These are phyloP conservation scores for Stenodera caucasica DNA, from an alignment of 2,888 invertebrate species.

Conservation along the genomic window DNA sequence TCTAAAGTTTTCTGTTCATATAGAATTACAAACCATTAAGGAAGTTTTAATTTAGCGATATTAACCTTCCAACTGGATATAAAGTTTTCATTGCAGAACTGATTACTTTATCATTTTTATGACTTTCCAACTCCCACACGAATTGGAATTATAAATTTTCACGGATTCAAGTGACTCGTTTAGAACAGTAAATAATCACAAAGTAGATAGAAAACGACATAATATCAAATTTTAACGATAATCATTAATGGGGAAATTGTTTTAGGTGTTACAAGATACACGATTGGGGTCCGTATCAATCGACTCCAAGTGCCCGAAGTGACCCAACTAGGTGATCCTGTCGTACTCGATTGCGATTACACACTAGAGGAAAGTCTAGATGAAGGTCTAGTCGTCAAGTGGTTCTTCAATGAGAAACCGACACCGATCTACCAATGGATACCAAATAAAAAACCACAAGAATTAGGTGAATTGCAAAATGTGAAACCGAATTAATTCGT, in stretches of 20 bases:
- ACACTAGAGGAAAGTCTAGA: conserved; percentile 49
- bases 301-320: conserved; percentile 53
- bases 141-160: conserved; percentile 15
- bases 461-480: conserved; percentile 50
- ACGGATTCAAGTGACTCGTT: not conserved
- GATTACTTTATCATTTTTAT: conserved; percentile 43
- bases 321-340: conserved; percentile 53
- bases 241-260: too few species aligned
- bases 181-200: not conserved
- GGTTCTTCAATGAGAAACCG: conserved; percentile 58
- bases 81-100: conserved; percentile 39
- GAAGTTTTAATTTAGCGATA: conserved; percentile 35
- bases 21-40: conserved; percentile 34
- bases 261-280: conserved; percentile 18
- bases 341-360: conserved; percentile 62
- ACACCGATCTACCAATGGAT: conserved; percentile 65
- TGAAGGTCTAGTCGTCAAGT: conserved; percentile 62
- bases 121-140: conserved; percentile 29
- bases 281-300: conserved; percentile 45
- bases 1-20: conserved; percentile 31
- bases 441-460: conserved; percentile 55
- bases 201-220: not conserved
- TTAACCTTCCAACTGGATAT: conserved; percentile 33
- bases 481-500: not conserved
- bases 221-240: too few species aligned